Evolutionary conservation across 2,888 invertebrate genomes (phyloP).

Genomic region (Drosophila lacicola): DNA sequence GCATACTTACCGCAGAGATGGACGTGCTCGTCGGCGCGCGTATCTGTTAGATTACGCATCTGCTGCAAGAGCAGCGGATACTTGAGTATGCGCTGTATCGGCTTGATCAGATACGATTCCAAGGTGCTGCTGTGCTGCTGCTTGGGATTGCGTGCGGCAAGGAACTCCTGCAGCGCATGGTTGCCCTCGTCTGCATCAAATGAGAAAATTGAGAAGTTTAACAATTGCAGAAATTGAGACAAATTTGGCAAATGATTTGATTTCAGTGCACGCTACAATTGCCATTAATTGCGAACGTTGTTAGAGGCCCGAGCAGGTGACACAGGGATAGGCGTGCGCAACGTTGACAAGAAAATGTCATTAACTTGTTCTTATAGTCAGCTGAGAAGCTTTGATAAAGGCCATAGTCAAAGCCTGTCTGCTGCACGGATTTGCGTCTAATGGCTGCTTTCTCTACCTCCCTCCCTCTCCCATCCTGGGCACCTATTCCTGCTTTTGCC

Average conservation of each 20-base stretch:
- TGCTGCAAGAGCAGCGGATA: slow-evolving; percentile 98
- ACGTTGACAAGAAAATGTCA: slow-evolving; percentile 77
- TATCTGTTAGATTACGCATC: slow-evolving; percentile 96
- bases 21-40: slow-evolving; percentile 96
- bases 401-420: slow-evolving; percentile 70
- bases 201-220: slow-evolving; percentile 9
- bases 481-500: background rate
- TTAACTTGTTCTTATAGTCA: slow-evolving; percentile 81
- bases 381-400: slow-evolving; percentile 75
- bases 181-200: slow-evolving; percentile 93
- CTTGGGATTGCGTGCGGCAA: slow-evolving; percentile 96
- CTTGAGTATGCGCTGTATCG: slow-evolving; percentile 98
- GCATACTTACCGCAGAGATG: slow-evolving; percentile 92
- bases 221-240: slow-evolving; percentile 61
- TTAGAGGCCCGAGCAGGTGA: too few species aligned
- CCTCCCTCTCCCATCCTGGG: background rate
- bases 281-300: slow-evolving; percentile 62
- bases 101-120: slow-evolving; percentile 99
- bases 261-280: slow-evolving; percentile 64
- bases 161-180: slow-evolving; percentile 97
- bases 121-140: slow-evolving; percentile 98
- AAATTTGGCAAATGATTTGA: slow-evolving; percentile 76
- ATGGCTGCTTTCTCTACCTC: slow-evolving; percentile 37
- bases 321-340: slow-evolving; percentile 40
- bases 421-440: slow-evolving; percentile 72